Evolutionary conservation across 1,140 invertebrate genomes (phyloP), one percentile per base, ranked within the genome.

Genomic region (Zaprionus gabonicus): DNA sequence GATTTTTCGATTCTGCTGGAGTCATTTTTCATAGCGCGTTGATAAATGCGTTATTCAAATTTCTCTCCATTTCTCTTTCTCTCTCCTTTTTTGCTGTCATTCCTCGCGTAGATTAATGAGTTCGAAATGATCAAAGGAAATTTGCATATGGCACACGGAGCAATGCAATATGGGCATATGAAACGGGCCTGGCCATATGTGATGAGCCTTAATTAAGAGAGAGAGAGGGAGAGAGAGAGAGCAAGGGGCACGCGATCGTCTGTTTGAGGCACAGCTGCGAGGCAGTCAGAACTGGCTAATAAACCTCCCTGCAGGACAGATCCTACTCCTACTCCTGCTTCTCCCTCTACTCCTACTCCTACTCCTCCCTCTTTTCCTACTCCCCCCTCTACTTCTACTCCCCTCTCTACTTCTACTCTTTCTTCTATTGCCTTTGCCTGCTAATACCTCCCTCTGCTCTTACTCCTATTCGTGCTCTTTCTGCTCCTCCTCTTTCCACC

Each of bases 21-120:
- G 59, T 69, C 65, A 62, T 73, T 80, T 78, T 73, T 73, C 84
- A 88, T 69, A 36, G 49, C 7, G 56, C 79, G 70, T 70, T 68
- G 51, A 75, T 67, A 75, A 65, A 65, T 74, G 70, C 51, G 51
- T 28, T 59, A 85, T 85, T 85, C 71, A 85, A 85, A 81, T 88
- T 81, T 17, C 41, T 46, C n/a, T 44, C n/a, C 1, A 31, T 31
- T 31, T 31, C 38, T 41, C 38, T 44, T 2, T 6, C 2, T 17
- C n/a, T 46, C n/a, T 44, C 15, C n/a, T 17, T 3, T 58, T 56
- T 49, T 58, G 65, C 67, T 76, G 73, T 71, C 69, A 76, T 36
- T 46, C 55, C 69, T 10, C 68, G 62, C 76, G 63, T 76, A 84
- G 84, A 87, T 87, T 84, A 87, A 87, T 87, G 75, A 59, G 62